Evolutionary conservation across 2,113 vertebrate species (phyloP).

Genomic region (Sterrhoptilus dennistouni): DNA sequence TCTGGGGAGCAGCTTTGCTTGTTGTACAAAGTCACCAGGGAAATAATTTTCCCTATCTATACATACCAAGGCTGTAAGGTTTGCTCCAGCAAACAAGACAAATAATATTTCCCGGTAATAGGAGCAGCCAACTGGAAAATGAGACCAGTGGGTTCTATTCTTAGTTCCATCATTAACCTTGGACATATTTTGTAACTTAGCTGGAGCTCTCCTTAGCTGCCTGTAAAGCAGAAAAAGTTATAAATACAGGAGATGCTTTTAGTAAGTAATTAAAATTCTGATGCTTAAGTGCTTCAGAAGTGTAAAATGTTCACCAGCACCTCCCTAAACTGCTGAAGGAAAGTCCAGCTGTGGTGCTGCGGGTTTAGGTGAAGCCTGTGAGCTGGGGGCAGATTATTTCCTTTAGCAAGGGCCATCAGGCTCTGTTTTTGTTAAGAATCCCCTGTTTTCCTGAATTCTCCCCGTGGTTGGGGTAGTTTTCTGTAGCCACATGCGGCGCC

Average conservation of each 20-base stretch:
- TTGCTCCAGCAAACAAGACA: slow-evolving; percentile 51
- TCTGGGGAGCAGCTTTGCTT: slow-evolving; percentile 54
- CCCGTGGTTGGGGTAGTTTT: fast-evolving
- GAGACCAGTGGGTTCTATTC: slow-evolving; percentile 35
- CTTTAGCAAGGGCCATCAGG: neutral
- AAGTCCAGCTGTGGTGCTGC: neutral
- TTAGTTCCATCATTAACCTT: slow-evolving; percentile 46
- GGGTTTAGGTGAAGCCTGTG: neutral
- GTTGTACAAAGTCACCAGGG: slow-evolving; percentile 48
- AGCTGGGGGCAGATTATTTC: neutral
- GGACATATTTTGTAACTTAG: slow-evolving; percentile 10
- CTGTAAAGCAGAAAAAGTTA: slow-evolving; percentile 1
- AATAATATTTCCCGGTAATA: slow-evolving; percentile 23
- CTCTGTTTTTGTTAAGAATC: neutral
- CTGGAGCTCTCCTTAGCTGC: neutral
- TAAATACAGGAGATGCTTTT: slow-evolving; percentile 28
- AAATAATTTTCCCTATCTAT: slow-evolving; percentile 59
- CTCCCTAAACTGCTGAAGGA: neutral
- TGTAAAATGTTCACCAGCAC: neutral
- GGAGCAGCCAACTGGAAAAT: slow-evolving; percentile 56
- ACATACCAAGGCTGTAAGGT: slow-evolving; percentile 18
- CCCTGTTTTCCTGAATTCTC: neutral
- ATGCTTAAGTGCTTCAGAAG: neutral
- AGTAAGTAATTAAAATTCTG: slow-evolving; percentile 30
- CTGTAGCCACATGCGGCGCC: fast-evolving